A percentile compares a stretch with the other conserved stretches of the same genome.
phyloP scores from a whole-genome alignment of 1,140 invertebrate species.

The Hesperophylax magnus region DNA sequence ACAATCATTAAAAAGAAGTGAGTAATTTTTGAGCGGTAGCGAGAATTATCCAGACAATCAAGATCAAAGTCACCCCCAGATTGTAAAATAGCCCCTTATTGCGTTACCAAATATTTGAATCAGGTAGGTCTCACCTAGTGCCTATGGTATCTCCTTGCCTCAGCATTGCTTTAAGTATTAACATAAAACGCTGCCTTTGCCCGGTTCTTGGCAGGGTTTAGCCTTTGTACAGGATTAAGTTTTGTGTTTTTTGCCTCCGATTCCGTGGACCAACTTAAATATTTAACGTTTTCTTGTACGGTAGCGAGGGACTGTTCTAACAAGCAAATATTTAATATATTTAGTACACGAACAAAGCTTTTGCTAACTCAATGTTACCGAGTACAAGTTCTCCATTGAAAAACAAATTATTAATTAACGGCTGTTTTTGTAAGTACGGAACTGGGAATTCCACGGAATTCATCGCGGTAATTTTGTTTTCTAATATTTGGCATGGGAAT shows the following conservation, averaged over 20 bases:
- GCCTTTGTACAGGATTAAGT: conserved; percentile 37
- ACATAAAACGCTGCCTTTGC: conserved; percentile 47
- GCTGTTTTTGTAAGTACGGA: not conserved
- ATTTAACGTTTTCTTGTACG: conserved; percentile 51
- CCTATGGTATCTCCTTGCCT: not conserved
- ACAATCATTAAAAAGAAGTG: no score
- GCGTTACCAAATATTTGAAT: no score
- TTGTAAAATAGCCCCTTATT: no score
- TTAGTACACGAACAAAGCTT: conserved; percentile 5
- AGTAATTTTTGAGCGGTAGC: no score
- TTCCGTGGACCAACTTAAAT: conserved; percentile 50
- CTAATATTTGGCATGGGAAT: no score
- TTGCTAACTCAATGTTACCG: not conserved
- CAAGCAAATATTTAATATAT: conserved; percentile 33
- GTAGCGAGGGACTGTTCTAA: conserved; percentile 2
- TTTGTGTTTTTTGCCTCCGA: conserved; percentile 33
- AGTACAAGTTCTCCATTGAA: not conserved
- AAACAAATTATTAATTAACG: conserved; percentile 9
- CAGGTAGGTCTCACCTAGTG: no score
- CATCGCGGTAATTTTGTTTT: no score
- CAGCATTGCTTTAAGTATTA: conserved; percentile 41
- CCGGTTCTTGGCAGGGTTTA: conserved; percentile 45
- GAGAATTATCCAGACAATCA: no score
- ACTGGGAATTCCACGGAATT: no score
- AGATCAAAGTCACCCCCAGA: no score